Percentiles rank a stretch among this genome's conserved stretches.
Conservation (phyloP, 2,888 invertebrate genomes). For the Amphipoea oculea region DNA sequence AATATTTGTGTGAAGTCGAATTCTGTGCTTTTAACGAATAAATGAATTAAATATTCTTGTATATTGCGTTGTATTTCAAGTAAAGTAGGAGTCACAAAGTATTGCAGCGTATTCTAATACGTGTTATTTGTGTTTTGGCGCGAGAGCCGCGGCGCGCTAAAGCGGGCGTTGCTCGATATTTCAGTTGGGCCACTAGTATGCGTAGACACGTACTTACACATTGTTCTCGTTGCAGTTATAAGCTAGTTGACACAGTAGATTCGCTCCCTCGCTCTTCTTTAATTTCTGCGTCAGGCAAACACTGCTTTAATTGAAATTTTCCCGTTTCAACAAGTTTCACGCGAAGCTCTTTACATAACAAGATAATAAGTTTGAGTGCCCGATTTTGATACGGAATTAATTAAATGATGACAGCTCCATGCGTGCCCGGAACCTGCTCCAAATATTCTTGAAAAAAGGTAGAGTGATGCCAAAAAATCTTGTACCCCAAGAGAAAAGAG, state of each 20-base stretch:
- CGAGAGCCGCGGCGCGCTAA: constrained; percentile 13
- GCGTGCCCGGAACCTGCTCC: background rate
- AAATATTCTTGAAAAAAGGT: constrained; percentile 1
- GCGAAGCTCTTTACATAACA: background rate
- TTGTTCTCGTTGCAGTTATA: constrained; percentile 62
- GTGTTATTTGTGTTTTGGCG: constrained; percentile 40
- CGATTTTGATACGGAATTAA: background rate
- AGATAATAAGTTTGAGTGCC: background rate
- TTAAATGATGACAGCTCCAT: background rate
- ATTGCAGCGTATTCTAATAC: constrained; percentile 43
- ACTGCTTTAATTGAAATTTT: constrained; percentile 44
- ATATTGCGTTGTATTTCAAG: constrained; percentile 13
- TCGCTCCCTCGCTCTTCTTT: constrained; percentile 48
- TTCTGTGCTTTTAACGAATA: background rate
- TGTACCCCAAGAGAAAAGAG: background rate
- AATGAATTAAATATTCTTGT: background rate
- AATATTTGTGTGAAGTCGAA: constrained; percentile 19
- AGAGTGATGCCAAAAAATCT: background rate
- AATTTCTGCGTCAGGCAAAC: constrained; percentile 50
- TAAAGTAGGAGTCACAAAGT: constrained; percentile 19
- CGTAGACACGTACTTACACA: constrained; percentile 64
- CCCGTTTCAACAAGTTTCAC: constrained; percentile 6
- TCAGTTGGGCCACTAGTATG: constrained; percentile 56
- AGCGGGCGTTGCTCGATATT: constrained; percentile 54
- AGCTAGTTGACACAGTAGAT: constrained; percentile 54